Evolutionary conservation across 2,888 invertebrate genomes (phyloP), one percentile per base, ranked within the genome.

Genomic region (Dioctria rufipes): DNA sequence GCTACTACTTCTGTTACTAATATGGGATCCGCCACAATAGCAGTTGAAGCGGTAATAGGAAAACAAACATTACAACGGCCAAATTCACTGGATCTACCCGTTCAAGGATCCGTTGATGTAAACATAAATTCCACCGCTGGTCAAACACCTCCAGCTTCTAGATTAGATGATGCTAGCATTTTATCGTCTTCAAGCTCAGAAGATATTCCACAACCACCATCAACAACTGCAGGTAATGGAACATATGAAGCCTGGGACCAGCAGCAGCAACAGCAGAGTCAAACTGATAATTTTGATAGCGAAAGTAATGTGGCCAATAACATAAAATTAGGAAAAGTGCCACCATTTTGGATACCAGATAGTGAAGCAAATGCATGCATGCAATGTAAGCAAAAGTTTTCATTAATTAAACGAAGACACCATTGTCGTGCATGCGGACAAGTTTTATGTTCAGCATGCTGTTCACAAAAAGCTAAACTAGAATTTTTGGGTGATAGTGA

Each of bases 321-420:
- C 78, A 88, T 88, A 11, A 87, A 90, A 83, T 87, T 96, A 79
- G 96, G 96, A 1, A 93, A 93, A 86, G 91, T 94, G 80, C 93
- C 95, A 11, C 96, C 96, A 0, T 92, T 93, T 85, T 97, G 97
- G 97, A 93, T 97, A 77, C 96, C 96, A 0, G 97, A 97, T 88
- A 91, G 92, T 3, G 95, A 95, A 84, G 94, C 96, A 5, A 90
- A 91, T n/a, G 91, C 90, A 83, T 97, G 97, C 87, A 94, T 96
- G 93, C 92, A 95, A 84, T 97, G 97, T 87, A 93, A 93, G 82
- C 88, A 91, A 66, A 94, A 93, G 88, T 97, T 96, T 88, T 95
- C 94, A 1, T 92, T 96, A 83, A 92, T 96, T 73, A 94, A 94
- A 87, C 91, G 96, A 63, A 90, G 96, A 54, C 97, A 97, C 89